phyloP scores from a whole-genome alignment of 2,888 invertebrate genomes.

The Beris morrisii region DNA sequence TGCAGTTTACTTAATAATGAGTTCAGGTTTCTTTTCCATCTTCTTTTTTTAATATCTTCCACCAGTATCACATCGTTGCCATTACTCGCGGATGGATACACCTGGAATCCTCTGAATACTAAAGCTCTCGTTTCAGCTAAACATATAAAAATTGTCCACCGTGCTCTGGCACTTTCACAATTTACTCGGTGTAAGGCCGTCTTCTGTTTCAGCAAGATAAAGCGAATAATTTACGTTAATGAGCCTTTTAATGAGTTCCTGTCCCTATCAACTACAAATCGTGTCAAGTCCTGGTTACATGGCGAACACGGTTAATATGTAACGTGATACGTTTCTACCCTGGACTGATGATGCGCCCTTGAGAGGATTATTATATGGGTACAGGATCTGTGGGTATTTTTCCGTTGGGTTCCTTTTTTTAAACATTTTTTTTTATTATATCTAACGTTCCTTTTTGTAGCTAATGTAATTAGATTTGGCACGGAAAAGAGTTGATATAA shows the following conservation, averaged over 20 bases:
- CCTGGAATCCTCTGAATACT: too few species aligned
- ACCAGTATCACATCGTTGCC: too few species aligned
- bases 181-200: conserved; percentile 7
- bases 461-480: conserved; percentile 11
- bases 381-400: not conserved
- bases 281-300: conserved; percentile 28
- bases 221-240: conserved; percentile 37
- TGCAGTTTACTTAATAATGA: too few species aligned
- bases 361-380: not conserved
- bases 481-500: not conserved
- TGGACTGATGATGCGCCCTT: not conserved
- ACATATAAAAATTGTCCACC: conserved; percentile 18
- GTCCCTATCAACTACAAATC: conserved; percentile 32
- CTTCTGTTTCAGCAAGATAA: conserved; percentile 33
- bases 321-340: conserved; percentile 14
- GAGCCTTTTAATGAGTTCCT: conserved; percentile 38
- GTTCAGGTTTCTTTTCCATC: too few species aligned
- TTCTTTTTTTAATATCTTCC: too few species aligned
- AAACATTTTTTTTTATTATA: not conserved
- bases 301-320: conserved; percentile 15
- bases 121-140: conserved; percentile 1
- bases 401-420: not conserved
- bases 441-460: not conserved
- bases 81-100: too few species aligned
- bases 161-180: conserved; percentile 9